Evolutionary conservation across 1,140 invertebrate species (phyloP).

Genomic region (Telenomus remus): DNA sequence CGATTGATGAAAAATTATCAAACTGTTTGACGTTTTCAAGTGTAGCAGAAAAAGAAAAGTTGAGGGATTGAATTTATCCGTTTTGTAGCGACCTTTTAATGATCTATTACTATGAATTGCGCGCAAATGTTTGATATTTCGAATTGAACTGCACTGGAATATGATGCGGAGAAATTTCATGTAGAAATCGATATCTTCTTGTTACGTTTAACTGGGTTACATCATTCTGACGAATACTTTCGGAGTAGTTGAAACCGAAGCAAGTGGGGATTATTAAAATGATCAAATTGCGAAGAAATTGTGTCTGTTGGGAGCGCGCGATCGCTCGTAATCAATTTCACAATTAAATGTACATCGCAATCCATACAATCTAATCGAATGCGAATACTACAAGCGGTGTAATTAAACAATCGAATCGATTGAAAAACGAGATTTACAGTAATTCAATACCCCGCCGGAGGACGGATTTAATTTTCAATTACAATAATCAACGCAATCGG

Average conservation of each 20-base stretch:
- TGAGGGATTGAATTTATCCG: too few species aligned
- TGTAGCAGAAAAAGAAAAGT: too few species aligned
- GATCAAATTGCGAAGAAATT: slow-evolving; percentile 40
- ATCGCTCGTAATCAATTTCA: slow-evolving; percentile 28
- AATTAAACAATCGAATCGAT: too few species aligned
- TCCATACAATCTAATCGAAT: slow-evolving; percentile 1
- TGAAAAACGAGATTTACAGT: slow-evolving; percentile 16
- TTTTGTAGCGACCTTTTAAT: too few species aligned
- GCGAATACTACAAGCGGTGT: too few species aligned
- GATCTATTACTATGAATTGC: slow-evolving; percentile 24
- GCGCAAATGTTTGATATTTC: slow-evolving; percentile 27
- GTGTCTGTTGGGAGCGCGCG: slow-evolving; percentile 2
- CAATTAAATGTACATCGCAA: slow-evolving; percentile 21
- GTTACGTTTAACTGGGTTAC: slow-evolving; percentile 51
- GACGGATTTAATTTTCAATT: slow-evolving; percentile 9
- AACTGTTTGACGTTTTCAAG: too few species aligned
- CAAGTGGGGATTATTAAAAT: slow-evolving; percentile 33
- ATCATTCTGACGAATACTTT: slow-evolving; percentile 48
- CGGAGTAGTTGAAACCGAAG: slow-evolving; percentile 48
- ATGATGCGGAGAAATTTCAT: slow-evolving; percentile 41
- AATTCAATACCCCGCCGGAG: background rate
- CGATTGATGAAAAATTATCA: too few species aligned
- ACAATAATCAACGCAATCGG: slow-evolving; percentile 29
- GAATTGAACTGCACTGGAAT: slow-evolving; percentile 13
- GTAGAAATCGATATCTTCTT: slow-evolving; percentile 51